Conservation (phyloP, 1,140 invertebrate genomes). For the Drosophila equinoxialis region DNA sequence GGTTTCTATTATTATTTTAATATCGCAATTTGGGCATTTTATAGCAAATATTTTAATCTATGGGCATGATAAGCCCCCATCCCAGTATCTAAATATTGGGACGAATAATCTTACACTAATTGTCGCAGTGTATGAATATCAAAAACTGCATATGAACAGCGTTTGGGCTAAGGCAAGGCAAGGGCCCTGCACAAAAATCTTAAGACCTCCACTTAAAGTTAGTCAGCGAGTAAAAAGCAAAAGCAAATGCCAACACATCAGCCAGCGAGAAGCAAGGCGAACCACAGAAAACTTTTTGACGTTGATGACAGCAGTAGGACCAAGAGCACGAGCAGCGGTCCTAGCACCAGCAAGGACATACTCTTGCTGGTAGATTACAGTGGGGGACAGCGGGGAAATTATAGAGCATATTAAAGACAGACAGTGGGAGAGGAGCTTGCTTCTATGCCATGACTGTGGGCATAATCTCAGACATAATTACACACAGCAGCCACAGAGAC, state of each 20-base stretch:
- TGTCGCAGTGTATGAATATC: slow-evolving; percentile 23
- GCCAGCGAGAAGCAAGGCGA: slow-evolving; percentile 47
- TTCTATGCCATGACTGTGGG: slow-evolving; percentile 61
- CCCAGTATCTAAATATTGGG: too few species aligned
- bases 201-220: slow-evolving; percentile 71
- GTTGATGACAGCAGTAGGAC: slow-evolving; percentile 41
- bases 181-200: slow-evolving; percentile 65
- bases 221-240: slow-evolving; percentile 52
- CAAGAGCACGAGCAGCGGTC: not conserved
- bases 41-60: too few species aligned
- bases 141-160: slow-evolving; percentile 62
- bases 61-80: too few species aligned
- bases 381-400: not conserved
- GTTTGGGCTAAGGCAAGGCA: slow-evolving; percentile 26
- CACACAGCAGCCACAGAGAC: slow-evolving; percentile 48
- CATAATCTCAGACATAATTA: slow-evolving; percentile 81
- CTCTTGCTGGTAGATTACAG: slow-evolving; percentile 2
- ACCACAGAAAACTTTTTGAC: slow-evolving; percentile 73
- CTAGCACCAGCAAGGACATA: slow-evolving; percentile 2
- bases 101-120: not conserved
- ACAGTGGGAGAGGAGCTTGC: slow-evolving; percentile 30
- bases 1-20: too few species aligned
- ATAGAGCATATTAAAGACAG: slow-evolving; percentile 57
- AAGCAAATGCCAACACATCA: slow-evolving; percentile 65
- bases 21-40: too few species aligned